Conservation (phyloP, 2,888 invertebrate species). For the Amiota minor region DNA sequence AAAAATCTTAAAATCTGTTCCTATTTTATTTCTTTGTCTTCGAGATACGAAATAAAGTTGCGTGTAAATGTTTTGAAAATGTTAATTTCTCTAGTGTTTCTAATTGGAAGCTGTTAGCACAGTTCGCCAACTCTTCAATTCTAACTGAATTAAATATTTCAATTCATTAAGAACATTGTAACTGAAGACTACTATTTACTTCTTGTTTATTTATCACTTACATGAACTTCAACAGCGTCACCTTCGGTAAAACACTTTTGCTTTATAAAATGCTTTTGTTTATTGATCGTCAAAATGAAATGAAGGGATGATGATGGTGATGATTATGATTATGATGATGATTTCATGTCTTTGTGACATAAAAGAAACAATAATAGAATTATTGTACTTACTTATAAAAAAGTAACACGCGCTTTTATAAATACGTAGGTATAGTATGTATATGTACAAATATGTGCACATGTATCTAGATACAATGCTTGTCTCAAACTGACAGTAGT, state of each 20-base stretch:
- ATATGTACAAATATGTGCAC: constrained; percentile 21
- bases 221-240: background rate
- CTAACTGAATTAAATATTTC: no score
- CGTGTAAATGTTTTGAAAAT: constrained; percentile 58
- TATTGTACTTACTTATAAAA: background rate
- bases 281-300: background rate
- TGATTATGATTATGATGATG: constrained; percentile 44
- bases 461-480: constrained; percentile 21
- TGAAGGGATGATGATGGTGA: background rate
- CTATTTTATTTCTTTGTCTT: no score
- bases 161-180: no score
- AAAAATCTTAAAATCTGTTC: constrained; percentile 36
- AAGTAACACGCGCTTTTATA: background rate
- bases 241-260: constrained; percentile 4
- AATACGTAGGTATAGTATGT: background rate
- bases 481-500: background rate
- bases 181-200: no score
- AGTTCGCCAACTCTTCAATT: background rate
- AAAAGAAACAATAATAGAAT: background rate
- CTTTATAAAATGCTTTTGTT: background rate
- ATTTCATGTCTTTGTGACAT: constrained; percentile 54
- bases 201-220: no score
- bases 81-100: constrained; percentile 53
- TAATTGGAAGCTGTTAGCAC: constrained; percentile 50
- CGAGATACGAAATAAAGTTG: constrained; percentile 33